A percentile compares a stretch with the other conserved stretches of the same genome.
These are phyloP conservation scores for Cydia strobilella DNA, from an alignment of 1,140 invertebrate genomes.

Conservation along the genomic window DNA sequence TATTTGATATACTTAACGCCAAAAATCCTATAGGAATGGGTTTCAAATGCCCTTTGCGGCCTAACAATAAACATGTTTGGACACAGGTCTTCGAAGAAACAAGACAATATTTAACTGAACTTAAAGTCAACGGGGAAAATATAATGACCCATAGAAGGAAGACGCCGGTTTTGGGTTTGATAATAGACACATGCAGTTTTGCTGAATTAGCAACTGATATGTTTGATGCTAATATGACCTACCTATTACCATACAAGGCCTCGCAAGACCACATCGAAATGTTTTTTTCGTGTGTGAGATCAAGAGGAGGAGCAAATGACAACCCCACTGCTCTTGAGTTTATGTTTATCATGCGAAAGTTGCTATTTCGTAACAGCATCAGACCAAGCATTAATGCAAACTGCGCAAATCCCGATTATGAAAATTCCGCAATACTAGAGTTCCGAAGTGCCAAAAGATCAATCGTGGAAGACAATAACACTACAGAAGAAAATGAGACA, in stretches of 20 bases:
- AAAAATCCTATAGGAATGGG: constrained; percentile 45
- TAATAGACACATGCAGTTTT: constrained; percentile 37
- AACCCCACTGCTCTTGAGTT: constrained; percentile 48
- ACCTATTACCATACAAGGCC: constrained; percentile 53
- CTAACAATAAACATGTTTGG: constrained; percentile 42
- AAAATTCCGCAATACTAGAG: constrained; percentile 36
- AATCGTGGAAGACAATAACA: background rate
- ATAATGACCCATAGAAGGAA: no score
- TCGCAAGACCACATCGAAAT: constrained; percentile 54
- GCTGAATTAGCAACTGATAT: constrained; percentile 38
- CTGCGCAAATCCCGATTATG: constrained; percentile 35
- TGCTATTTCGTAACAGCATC: constrained; percentile 45
- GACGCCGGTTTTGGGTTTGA: constrained; percentile 29
- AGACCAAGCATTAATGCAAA: constrained; percentile 44
- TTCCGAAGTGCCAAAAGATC: constrained; percentile 25
- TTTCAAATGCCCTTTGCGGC: constrained; percentile 46
- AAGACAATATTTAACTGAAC: constrained; percentile 4
- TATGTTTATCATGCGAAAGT: constrained; percentile 39
- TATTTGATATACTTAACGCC: constrained; percentile 53
- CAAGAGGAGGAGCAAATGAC: constrained; percentile 41
- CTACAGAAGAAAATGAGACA: constrained; percentile 7
- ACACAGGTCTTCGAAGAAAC: constrained; percentile 35
- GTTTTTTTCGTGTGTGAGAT: constrained; percentile 51
- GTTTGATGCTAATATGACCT: constrained; percentile 39
- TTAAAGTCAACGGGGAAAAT: no score